Conservation (phyloP, 1,140 invertebrate genomes). For the Hycleus phaleratus region DNA sequence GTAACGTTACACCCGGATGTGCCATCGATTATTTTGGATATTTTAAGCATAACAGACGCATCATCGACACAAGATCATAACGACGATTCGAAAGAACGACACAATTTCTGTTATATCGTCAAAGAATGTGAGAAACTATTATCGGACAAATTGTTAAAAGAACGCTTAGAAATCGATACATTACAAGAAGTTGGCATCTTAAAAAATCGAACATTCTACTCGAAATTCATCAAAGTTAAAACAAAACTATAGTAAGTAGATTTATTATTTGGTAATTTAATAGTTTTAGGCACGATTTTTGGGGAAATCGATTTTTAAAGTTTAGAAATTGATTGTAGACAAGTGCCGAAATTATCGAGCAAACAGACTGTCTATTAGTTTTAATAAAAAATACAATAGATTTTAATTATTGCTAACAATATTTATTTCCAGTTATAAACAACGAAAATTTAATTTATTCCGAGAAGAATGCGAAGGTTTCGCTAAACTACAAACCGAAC, state of each 20-base stretch:
- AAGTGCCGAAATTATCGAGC: background rate
- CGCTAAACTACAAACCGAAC: conserved; percentile 93
- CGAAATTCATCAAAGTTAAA: conserved; percentile 96
- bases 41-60: conserved; percentile 70
- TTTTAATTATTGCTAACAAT: background rate
- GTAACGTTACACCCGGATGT: conserved; percentile 65
- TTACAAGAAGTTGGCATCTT: conserved; percentile 85
- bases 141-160: conserved; percentile 80
- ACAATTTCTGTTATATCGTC: conserved; percentile 69
- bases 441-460: conserved; percentile 97
- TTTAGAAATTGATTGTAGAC: no score
- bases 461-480: conserved; percentile 99
- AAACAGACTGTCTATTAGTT: background rate
- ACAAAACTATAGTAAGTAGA: conserved; percentile 92
- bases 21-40: conserved; percentile 68
- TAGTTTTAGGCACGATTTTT: background rate
- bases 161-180: conserved; percentile 88
- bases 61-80: conserved; percentile 49
- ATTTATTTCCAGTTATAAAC: conserved; percentile 82
- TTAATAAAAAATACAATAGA: background rate
- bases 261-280: background rate
- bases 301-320: no score
- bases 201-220: conserved; percentile 87
- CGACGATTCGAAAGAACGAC: conserved; percentile 56
- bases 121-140: conserved; percentile 72